These are phyloP conservation scores for Amphipyra berbera DNA, from an alignment of 2,888 invertebrate species.

Conservation along the genomic window DNA sequence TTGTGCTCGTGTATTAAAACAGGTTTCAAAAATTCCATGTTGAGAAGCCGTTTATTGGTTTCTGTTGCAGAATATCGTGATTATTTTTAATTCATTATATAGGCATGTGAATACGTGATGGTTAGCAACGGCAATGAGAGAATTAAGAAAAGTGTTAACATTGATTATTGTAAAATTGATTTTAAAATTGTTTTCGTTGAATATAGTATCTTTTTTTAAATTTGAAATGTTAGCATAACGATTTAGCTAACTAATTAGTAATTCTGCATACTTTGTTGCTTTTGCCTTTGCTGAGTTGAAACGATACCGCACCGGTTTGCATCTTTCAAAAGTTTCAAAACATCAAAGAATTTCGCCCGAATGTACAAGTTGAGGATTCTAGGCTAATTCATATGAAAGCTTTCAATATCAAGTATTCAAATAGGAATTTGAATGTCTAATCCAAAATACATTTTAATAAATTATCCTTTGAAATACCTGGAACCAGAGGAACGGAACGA, in stretches of 20 bases:
- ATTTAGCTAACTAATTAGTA: too few relatives aligned
- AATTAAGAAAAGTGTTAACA: conserved; percentile 17
- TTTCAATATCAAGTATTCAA: conserved; percentile 18
- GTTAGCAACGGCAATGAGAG: conserved; percentile 16
- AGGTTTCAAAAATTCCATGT: conserved; percentile 50
- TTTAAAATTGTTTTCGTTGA: conserved; percentile 7
- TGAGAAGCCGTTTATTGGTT: conserved; percentile 49
- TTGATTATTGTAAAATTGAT: conserved; percentile 13
- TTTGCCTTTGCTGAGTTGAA: background rate
- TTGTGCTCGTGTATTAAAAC: conserved; percentile 49
- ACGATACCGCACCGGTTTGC: background rate
- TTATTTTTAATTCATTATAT: conserved; percentile 48
- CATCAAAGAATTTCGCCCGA: background rate
- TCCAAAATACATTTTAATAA: conserved; percentile 25
- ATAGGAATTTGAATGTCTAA: conserved; percentile 18
- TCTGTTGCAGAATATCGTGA: conserved; percentile 49
- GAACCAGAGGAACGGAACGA: conserved; percentile 28
- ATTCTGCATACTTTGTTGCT: background rate
- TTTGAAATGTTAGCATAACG: background rate
- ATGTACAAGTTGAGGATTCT: too few relatives aligned
- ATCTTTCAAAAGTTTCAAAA: background rate
- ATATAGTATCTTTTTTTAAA: background rate
- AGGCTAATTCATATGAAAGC: conserved; percentile 2
- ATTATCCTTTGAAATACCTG: conserved; percentile 43
- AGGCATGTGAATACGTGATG: conserved; percentile 18